These are phyloP conservation scores for Sorex maritimensis DNA, from an alignment of 2,797 vertebrate species.

Conservation along the genomic window DNA sequence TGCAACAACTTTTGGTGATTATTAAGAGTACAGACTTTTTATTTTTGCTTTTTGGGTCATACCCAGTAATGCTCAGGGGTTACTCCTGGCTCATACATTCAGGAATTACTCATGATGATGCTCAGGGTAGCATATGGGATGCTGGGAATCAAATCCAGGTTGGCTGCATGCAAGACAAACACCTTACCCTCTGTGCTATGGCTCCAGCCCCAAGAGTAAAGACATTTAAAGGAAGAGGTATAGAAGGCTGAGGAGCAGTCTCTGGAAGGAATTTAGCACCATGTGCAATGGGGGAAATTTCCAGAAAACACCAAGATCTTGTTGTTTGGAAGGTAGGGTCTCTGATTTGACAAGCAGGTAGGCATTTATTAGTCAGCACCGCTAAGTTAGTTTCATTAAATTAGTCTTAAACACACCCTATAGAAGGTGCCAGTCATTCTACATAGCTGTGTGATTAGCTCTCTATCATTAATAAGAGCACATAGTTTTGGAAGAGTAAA, in stretches of 20 bases:
- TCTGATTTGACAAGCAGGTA: constrained; percentile 42
- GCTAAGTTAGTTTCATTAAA: constrained; percentile 61
- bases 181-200: too few species aligned
- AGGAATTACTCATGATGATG: too few species aligned
- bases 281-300: background rate
- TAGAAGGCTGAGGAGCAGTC: background rate
- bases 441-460: constrained; percentile 80
- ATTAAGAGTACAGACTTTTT: background rate
- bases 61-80: too few species aligned
- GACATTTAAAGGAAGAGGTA: background rate
- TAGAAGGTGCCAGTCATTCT: constrained; percentile 80
- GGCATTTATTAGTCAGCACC: background rate
- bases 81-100: too few species aligned
- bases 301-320: background rate
- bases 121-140: too few species aligned
- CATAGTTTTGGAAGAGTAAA: constrained; percentile 78
- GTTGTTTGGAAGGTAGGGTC: constrained; percentile 1
- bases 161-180: too few species aligned
- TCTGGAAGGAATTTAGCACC: background rate
- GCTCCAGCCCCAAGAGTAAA: too few species aligned
- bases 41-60: too few species aligned
- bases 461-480: constrained; percentile 87
- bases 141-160: too few species aligned
- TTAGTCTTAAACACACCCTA: constrained; percentile 78
- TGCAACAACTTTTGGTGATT: background rate